Evolutionary conservation across 92 coral and sea anemone species (phyloP), one percentile per base, ranked within the genome.

Genomic region (Bergia sp.): DNA sequence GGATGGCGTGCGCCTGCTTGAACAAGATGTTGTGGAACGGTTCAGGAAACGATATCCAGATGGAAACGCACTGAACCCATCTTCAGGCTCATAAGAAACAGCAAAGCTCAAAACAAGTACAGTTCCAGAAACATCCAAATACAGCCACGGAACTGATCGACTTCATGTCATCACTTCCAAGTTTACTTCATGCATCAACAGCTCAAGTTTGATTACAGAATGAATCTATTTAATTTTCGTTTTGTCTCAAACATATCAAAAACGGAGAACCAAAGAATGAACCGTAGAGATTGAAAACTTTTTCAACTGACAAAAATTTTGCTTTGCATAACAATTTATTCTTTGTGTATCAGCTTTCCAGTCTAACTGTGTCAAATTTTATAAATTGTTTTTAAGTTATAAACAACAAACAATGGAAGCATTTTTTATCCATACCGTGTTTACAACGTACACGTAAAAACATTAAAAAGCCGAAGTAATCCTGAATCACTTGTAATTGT

Each of bases 1-100:
- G 66, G 99, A 97, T 66, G 99, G 99, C 6, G 99, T 95, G 10
- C 94, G 95, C 20, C 92, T 97, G 36, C 66, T 97, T n/a, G 99
- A 97, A 64, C 98, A 98, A 6, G 99, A 97, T 73, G 99, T 97
- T 10, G 96, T 96, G 1, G 93, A 92, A 57, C 92, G 97, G 21
- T 97, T 97, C 86, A 95, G 93, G 80, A 95, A 91, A 57, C 95
- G 96, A 73, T 97, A 97, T 78, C 99, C 99, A 0, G 94, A 93
- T 83, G 99, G 99, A 47, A 95, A 94, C 83, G 86, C 91, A 4
- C 49, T 94, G 93, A 82, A 86, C 10, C 65, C 90, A 7, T 66
- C 90, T 42, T 69, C 87, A 5, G 41, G 79, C 18, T 84, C 87
- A 7, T 84, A 69, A 57, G 29, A 47, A 29, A 29, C 4, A 36